A percentile compares a stretch with the other conserved stretches of the same genome.
phyloP scores from a whole-genome alignment of 2,113 vertebrate genomes.

The Circaetus gallicus region DNA sequence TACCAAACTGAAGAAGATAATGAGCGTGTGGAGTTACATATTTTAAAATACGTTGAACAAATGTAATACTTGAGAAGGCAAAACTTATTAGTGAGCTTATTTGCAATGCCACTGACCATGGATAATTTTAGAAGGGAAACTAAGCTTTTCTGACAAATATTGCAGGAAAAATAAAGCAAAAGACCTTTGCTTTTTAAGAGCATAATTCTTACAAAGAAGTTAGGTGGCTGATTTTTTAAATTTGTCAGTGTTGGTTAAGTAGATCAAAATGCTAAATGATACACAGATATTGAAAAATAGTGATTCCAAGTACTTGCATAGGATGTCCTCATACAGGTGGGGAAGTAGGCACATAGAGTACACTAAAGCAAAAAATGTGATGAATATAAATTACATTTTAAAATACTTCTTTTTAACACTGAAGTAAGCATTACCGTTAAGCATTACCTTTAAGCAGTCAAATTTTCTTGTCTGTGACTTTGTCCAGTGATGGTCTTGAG shows the following conservation, averaged over 20 bases:
- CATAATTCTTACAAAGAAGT: neutral
- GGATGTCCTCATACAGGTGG: neutral
- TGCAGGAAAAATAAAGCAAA: neutral
- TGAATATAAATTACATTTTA: neutral
- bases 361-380: neutral
- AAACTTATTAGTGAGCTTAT: neutral
- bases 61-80: neutral
- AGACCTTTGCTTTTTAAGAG: neutral
- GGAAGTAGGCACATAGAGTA: neutral
- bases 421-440: neutral
- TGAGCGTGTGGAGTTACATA: neutral
- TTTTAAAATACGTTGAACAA: constrained; percentile 11
- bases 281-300: neutral
- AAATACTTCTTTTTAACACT: neutral
- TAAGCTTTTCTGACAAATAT: neutral
- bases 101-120: neutral
- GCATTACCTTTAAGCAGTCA: neutral
- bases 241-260: neutral
- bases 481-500: neutral
- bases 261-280: neutral
- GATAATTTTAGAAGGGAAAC: neutral
- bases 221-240: neutral
- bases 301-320: neutral
- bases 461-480: neutral
- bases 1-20: neutral